Evolutionary conservation across 2,113 vertebrate species (phyloP), one percentile per base, ranked within the genome.

Genomic region (Nyctibius bracteatus): DNA sequence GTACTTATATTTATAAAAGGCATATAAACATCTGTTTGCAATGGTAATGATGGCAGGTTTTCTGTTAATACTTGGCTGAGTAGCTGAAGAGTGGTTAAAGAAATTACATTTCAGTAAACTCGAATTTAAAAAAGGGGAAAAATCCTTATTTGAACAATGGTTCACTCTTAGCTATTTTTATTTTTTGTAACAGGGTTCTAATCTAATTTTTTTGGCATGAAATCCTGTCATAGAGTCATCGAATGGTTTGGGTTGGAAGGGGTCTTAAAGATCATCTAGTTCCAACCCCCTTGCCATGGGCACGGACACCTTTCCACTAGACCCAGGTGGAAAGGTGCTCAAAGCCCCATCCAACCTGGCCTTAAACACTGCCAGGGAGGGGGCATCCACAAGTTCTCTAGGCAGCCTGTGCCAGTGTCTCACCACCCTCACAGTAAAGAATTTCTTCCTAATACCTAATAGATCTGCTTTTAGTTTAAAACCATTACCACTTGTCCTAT

Each of bases 1-100:
- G 30, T 92, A 58, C 43, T 74, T 97, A 81, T 4, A 35, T 95
- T 91, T 96, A 57, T 95, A 86, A 89, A 83, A 92, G 37, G 18
- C 73, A 63, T 52, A 86, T 83, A 78, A 95, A 54, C 63, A 81
- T 93, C 79, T 91, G 65, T 94, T 95, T 91, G 75, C 59, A 88
- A 28, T 92, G 49, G 27, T 88, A 95, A 65, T 95, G 91, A 95
- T 95, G 89, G 41, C 18, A 91, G 77, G 44, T 77, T 37, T 95
- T 71, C 52, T 80, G 30, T 84, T 95, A 90, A 90, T 74, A 71
- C 25, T 52, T 75, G 51, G 44, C 81, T 54, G 4, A 62, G 14
- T 80, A 77, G 72, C 77, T 90, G 54, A 84, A 33, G 16, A 79
- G 35, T 0, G 0, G 52, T 63, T 91, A 49, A 89, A 75, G 21